Percentiles rank a stretch among this genome's conserved stretches.
Evolutionary conservation across 2,113 vertebrate species (phyloP).

Genomic region (Proterorhinus semilunaris): DNA sequence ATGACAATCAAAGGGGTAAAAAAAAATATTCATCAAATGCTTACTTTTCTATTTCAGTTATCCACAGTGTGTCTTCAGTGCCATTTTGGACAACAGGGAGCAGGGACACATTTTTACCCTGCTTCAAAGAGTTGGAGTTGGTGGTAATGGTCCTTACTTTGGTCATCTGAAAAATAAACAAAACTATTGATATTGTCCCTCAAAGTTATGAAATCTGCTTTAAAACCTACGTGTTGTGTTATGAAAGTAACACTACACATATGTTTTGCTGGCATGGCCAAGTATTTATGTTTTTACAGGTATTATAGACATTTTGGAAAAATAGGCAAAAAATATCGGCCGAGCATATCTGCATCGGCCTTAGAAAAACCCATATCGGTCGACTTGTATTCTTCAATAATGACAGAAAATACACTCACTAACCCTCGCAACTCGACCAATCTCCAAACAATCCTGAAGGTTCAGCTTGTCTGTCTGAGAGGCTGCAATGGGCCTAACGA

Average conservation of each 20-base stretch:
- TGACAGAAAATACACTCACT: conserved; percentile 23
- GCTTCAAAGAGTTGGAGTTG: conserved; percentile 82
- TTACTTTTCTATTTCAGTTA: conserved; percentile 86
- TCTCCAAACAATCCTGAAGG: conserved; percentile 87
- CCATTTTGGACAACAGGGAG: conserved; percentile 82
- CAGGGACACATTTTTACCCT: conserved; percentile 73
- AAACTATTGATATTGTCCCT: conserved; percentile 21
- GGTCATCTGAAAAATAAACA: conserved; percentile 68
- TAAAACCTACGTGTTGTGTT: neutral
- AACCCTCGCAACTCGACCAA: conserved; percentile 82
- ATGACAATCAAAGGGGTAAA: too few relatives aligned
- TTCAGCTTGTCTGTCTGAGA: conserved; percentile 82
- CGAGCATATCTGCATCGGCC: too few relatives aligned
- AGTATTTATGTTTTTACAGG: too few relatives aligned
- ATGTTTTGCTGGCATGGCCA: too few relatives aligned
- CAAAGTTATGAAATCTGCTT: neutral
- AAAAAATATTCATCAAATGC: neutral
- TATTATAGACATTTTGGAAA: too few relatives aligned
- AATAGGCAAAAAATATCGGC: too few relatives aligned
- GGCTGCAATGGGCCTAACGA: conserved; percentile 81
- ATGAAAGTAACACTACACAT: too few relatives aligned
- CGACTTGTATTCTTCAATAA: too few relatives aligned
- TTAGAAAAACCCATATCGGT: too few relatives aligned
- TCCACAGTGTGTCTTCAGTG: conserved; percentile 84
- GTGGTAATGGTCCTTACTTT: conserved; percentile 89